A percentile compares a stretch with the other conserved stretches of the same genome.
phyloP scores from a whole-genome alignment of 2,888 invertebrate species.

The Seira ritae region DNA sequence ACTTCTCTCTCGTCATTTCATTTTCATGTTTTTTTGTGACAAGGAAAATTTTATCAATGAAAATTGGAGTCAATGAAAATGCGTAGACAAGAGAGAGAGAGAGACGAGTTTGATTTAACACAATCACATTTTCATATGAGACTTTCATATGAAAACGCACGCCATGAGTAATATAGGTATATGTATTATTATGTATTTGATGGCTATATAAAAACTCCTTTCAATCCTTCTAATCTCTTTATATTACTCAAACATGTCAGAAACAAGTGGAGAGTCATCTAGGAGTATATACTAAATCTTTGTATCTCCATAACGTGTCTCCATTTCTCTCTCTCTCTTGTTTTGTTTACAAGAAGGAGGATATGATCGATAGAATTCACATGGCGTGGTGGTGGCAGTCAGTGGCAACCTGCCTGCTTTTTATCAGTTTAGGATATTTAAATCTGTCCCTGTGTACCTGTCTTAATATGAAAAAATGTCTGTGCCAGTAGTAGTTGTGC shows the following conservation, averaged over 20 bases:
- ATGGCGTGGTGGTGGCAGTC: not conserved
- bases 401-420: not conserved
- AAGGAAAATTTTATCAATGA: constrained; percentile 14
- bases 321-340: not conserved
- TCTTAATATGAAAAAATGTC: too few relatives aligned
- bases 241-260: constrained; percentile 14
- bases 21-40: constrained; percentile 5
- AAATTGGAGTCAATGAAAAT: constrained; percentile 15
- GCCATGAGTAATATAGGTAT: not conserved
- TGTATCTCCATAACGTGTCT: not conserved
- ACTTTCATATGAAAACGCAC: not conserved
- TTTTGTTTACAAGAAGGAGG: constrained; percentile 14
- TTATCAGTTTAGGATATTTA: constrained; percentile 3
- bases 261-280: not conserved
- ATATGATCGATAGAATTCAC: constrained; percentile 16
- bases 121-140: constrained; percentile 12
- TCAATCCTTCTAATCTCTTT: constrained; percentile 14
- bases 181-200: too few relatives aligned
- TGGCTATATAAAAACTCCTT: not conserved
- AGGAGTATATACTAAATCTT: not conserved
- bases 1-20: not conserved
- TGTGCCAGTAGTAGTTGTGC: too few relatives aligned
- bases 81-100: not conserved
- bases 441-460: not conserved
- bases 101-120: not conserved